phyloP scores from a whole-genome alignment of 2,113 vertebrate species.

The Takifugu flavidus region DNA sequence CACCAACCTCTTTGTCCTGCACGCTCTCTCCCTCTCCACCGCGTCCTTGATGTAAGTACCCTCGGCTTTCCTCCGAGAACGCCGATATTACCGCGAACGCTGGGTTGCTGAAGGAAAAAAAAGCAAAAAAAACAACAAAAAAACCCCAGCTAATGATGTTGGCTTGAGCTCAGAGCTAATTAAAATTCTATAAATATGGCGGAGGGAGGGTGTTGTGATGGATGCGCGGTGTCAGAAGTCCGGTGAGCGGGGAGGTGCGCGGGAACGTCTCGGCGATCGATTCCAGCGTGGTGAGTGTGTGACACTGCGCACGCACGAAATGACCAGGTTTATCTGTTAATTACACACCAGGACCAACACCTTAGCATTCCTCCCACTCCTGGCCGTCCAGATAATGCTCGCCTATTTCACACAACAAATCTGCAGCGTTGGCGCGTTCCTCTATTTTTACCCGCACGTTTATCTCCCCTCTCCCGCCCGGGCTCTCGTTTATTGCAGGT shows the following conservation, averaged over 20 bases:
- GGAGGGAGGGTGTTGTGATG: constrained; percentile 71
- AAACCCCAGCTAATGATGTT: constrained; percentile 75
- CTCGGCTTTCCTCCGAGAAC: constrained; percentile 47
- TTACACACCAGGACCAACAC: constrained; percentile 74
- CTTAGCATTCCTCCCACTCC: constrained; percentile 71
- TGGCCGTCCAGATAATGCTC: constrained; percentile 67
- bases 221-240: constrained; percentile 81
- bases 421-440: constrained; percentile 42
- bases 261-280: constrained; percentile 76
- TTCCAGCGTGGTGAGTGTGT: constrained; percentile 69
- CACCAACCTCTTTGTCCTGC: constrained; percentile 60
- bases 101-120: constrained; percentile 35
- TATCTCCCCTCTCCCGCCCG: constrained; percentile 57
- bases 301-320: constrained; percentile 82
- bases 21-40: constrained; percentile 28
- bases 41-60: constrained; percentile 64
- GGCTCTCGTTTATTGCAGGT: constrained; percentile 59
- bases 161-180: constrained; percentile 76
- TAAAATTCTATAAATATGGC: constrained; percentile 87
- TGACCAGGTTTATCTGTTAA: constrained; percentile 83
- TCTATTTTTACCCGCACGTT: constrained; percentile 50
- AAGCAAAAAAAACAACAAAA: constrained; percentile 37
- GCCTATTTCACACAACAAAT: constrained; percentile 65
- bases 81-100: constrained; percentile 53
- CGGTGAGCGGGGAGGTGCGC: constrained; percentile 63